Conservation (phyloP, 2,113 vertebrate genomes). For the Loxodonta africana region DNA sequence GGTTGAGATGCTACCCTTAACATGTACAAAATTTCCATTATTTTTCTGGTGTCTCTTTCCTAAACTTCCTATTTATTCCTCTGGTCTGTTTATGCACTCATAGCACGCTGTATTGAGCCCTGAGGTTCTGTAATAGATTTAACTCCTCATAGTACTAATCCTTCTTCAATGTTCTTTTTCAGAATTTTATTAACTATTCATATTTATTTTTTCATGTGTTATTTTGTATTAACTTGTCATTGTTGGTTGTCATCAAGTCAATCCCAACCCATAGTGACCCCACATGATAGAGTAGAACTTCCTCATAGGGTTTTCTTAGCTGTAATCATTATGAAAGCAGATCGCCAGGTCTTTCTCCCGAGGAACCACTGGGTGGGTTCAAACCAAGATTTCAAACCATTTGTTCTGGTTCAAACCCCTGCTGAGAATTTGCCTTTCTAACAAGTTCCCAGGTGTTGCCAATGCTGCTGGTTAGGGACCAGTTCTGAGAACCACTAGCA, state of each 20-base stretch:
- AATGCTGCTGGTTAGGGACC: no score
- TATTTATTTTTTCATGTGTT: neutral
- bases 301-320: no score
- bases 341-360: no score
- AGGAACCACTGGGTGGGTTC: no score
- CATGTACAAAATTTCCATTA: neutral
- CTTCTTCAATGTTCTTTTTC: neutral
- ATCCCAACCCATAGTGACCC: no score
- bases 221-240: neutral
- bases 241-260: no score
- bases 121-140: neutral
- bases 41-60: neutral
- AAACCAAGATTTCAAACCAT: no score
- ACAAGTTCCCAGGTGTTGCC: no score
- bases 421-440: no score
- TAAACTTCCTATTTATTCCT: slow-evolving; percentile 10
- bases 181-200: slow-evolving; percentile 36
- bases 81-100: neutral
- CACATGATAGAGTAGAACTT: no score
- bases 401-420: neutral
- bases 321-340: no score
- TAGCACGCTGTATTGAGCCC: neutral
- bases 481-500: no score
- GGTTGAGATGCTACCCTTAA: neutral
- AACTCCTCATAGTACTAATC: neutral